Evolutionary conservation across 1,140 invertebrate genomes (phyloP), one percentile per base, ranked within the genome.

Genomic region (Lepidurus couesii): DNA sequence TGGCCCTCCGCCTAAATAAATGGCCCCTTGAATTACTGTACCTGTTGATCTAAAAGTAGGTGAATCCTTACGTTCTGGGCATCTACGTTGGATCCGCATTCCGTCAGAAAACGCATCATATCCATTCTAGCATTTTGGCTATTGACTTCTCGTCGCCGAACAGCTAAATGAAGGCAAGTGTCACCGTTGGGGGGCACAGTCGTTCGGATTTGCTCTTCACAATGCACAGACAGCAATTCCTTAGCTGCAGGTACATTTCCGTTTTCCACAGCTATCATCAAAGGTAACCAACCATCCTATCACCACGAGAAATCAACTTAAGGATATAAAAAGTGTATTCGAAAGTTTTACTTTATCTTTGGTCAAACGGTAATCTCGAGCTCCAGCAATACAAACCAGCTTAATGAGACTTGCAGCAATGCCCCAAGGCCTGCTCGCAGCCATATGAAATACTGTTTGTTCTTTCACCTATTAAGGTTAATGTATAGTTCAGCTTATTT

Each of bases 241-340:
- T 93, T 89, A 82, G 93, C 93, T 89, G 97, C 95, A 77, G 93
- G 92, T 84, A 95, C 91, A 86, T 97, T 98, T 13, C 96, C 96
- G 45, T 92, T 91, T 84, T 98, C 95, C 77, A 98, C 92, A 43
- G 97, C 95, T 82, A 96, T 86, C 83, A 98, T 91, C 81, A 99
- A 87, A 80, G 97, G 96, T 82, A 97, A 93, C 86, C 94, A 95
- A 79, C 96, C 96, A 85, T 91, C 92, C 95, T 96, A 88, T 75
- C 87, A 85, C 85, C 85, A 87, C 84, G 13, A 53, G 73, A 78
- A 6, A 26, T 24, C 11, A 65, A 77, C 13, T 53, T 44, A 65
- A 24, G 16, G 4, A 53, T 44, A 80, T 80, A 44, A 75, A 45
- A n/a, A 44, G 1, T 77, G 4, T 43, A 26, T 78, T 73, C 16